Base-by-base conservation (phyloP, 2,888 invertebrate genomes). In the Brachynemurus nebulosus region DNA sequence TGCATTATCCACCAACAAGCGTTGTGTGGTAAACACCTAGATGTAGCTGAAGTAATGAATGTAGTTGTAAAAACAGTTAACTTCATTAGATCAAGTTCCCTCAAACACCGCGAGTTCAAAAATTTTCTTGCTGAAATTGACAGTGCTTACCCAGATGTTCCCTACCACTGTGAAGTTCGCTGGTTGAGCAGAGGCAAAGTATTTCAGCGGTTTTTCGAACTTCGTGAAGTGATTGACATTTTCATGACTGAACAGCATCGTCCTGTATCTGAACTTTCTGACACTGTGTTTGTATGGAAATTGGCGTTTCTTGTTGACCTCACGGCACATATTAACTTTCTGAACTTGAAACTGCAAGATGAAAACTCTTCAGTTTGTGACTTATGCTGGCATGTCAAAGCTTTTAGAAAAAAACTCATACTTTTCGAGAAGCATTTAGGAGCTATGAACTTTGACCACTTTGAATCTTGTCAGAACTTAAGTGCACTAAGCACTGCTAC, bases 51-150 rank as follows among this genome's bases (percentile, higher is more conserved):
- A 37, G 43, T 43, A 37, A 43, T 43, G 43, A 43, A 43, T 35
- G 43, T 43, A 43, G 43, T 43, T 43, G 37, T 36, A 37, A 43
- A 43, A 43, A 37, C 43, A 35, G 43, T 43, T 37, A 43, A 36
- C 37, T 43, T 43, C 14, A 43, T 43, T 37, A 43, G 36, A 43
- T 43, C 43, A 37, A 18, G 37, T 43, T 37, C 43, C 20, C 18
- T 21, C 25, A 40, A 40, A 25, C 40, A 40, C 40, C 23, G 40
- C 23, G 27, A 12, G 27, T 40, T 40, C 27, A 40, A 40, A 40
- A 16, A 25, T 12, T 25, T 27, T 40, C 27, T 40, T 25, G 9
- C 14, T 25, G 12, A 40, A 40, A 40, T 40, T 25, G 27, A 25
- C 9, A 16, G 12, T 16, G 27, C 23, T 12, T 40, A 40, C 27